Percentiles rank a stretch among this genome's conserved stretches.
Conservation (phyloP, 2,888 invertebrate genomes). For the Drosophila suboccidentalis region DNA sequence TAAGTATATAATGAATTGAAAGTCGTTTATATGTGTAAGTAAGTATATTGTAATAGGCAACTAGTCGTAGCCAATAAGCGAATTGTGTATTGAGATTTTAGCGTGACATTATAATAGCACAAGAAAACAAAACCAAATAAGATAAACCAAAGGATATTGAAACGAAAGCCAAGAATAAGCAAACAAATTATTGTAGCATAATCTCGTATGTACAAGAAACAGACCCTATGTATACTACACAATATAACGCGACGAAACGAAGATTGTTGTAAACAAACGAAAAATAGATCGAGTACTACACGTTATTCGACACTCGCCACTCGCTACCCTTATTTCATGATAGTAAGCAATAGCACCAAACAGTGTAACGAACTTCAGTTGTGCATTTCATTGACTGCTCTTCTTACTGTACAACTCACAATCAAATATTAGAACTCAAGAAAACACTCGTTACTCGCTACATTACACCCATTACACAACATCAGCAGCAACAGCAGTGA, state of each 20-base stretch:
- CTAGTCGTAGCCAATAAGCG: conserved; percentile 69
- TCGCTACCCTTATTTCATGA: conserved; percentile 5
- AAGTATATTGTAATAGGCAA: conserved; percentile 59
- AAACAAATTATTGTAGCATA: conserved; percentile 47
- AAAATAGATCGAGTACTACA: conserved; percentile 30
- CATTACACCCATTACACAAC: background rate
- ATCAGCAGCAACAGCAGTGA: background rate
- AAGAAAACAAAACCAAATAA: conserved; percentile 8
- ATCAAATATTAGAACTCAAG: background rate
- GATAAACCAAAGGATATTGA: conserved; percentile 4
- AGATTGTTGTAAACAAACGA: conserved; percentile 52
- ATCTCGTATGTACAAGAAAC: conserved; percentile 23
- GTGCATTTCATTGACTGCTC: conserved; percentile 1
- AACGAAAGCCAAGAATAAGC: conserved; percentile 3
- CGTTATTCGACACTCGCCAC: conserved; percentile 14
- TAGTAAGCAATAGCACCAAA: background rate
- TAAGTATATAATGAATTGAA: conserved; percentile 30
- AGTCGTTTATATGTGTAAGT: conserved; percentile 27
- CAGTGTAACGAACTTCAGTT: conserved; percentile 14
- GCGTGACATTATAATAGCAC: conserved; percentile 50
- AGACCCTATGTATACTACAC: conserved; percentile 43
- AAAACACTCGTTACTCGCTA: conserved; percentile 21
- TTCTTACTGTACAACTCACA: background rate
- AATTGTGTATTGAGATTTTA: conserved; percentile 76
- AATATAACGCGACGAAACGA: conserved; percentile 28